Conservation (phyloP, 2,797 vertebrate genomes). For the Xerus rutilus region DNA sequence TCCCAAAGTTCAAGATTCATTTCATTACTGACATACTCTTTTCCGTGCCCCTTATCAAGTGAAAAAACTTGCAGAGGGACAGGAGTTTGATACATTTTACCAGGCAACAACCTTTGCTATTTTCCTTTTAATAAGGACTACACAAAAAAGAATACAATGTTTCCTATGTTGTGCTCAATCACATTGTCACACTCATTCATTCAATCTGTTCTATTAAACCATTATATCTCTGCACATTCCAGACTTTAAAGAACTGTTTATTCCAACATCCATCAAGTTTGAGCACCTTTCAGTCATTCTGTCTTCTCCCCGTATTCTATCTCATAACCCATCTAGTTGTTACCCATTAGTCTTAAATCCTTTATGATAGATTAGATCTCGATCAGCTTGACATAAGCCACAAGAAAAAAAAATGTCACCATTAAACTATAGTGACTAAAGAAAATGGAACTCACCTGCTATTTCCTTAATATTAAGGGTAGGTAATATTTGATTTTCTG, state of each 20-base stretch:
- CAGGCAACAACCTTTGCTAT: constrained; percentile 21
- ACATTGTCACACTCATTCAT: constrained; percentile 17
- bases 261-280: constrained; percentile 21
- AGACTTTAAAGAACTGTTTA: constrained; percentile 61
- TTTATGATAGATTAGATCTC: constrained; percentile 17
- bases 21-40: constrained; percentile 72
- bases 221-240: constrained; percentile 1
- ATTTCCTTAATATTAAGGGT: not conserved
- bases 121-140: constrained; percentile 32
- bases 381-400: not conserved
- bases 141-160: not conserved
- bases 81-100: constrained; percentile 61
- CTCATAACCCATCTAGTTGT: not conserved
- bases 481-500: not conserved
- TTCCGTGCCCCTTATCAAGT: constrained; percentile 45
- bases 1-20: constrained; percentile 77
- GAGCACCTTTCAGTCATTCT: not conserved
- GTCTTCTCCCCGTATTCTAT: not conserved
- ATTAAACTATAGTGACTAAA: not conserved
- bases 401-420: not conserved
- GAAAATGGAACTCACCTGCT: not conserved
- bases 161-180: not conserved
- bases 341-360: not conserved
- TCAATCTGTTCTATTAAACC: constrained; percentile 49
- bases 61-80: constrained; percentile 50